Conservation (phyloP, 2,888 invertebrate genomes). For the Cantharis rustica region DNA sequence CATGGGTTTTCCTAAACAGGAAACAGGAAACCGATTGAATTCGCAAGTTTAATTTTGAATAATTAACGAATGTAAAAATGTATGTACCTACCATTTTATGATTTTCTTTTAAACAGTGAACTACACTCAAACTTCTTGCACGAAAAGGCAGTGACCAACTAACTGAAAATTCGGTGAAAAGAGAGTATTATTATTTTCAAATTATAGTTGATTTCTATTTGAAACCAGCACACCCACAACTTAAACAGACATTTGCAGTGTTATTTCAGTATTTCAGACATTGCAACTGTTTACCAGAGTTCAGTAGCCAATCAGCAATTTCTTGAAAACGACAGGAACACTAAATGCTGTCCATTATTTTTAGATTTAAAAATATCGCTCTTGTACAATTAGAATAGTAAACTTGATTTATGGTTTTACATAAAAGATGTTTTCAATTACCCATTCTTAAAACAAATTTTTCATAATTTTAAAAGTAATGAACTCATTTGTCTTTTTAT, state of each 20-base stretch:
- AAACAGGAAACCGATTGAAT: neutral
- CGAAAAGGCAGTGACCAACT: constrained; percentile 32
- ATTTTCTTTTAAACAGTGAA: constrained; percentile 31
- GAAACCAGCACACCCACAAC: constrained; percentile 39
- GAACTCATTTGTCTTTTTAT: neutral
- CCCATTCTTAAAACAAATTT: neutral
- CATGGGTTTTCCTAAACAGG: neutral
- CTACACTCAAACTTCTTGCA: constrained; percentile 22
- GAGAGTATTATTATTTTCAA: constrained; percentile 37
- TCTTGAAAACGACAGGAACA: constrained; percentile 36
- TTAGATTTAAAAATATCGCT: constrained; percentile 11
- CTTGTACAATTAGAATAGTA: neutral
- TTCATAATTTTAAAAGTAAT: neutral
- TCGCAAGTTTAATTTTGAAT: neutral
- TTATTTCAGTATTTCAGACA: constrained; percentile 34
- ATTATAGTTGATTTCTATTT: constrained; percentile 53
- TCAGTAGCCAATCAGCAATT: constrained; percentile 36
- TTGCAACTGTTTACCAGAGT: constrained; percentile 37
- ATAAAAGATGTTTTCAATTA: neutral
- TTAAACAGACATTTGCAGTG: constrained; percentile 44
- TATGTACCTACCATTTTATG: constrained; percentile 30
- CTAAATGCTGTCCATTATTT: constrained; percentile 23
- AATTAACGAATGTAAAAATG: neutral
- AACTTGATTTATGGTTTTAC: neutral
- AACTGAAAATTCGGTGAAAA: constrained; percentile 17